Evolutionary conservation across 1,140 invertebrate species (phyloP), one percentile per base, ranked within the genome.

Genomic region (Cotesia glomerata): DNA sequence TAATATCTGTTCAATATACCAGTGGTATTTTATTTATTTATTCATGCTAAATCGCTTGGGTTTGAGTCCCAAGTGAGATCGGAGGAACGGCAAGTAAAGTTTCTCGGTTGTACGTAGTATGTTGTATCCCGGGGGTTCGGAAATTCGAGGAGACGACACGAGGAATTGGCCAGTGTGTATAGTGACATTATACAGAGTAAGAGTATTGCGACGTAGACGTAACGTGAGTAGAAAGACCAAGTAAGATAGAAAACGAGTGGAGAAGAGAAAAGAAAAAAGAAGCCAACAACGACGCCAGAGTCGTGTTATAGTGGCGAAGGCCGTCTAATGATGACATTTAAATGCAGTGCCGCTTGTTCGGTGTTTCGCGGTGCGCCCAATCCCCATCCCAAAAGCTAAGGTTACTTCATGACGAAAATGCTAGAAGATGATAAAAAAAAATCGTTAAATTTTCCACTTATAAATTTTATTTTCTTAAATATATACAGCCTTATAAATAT

Each of bases 241-340:
- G 34, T 36, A 34, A 64, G 62, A 14, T 14, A 39, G 36, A 45
- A 45, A 45, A 45, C 39, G 11, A 45, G 39, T 45, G 39, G 11
- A 9, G 39, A 45, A 45, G 5, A 39, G 69, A 8, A 68, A 72
- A 45, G 63, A 63, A 63, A 52, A 71, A 66, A 16, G 54, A 61
- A 16, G 68, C 4, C 63, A 56, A 69, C 14, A 71, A 69, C 59
- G 71, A 51, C 67, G 39, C 39, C 39, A 45, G 11, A 52, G 26
- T 79, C 73, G 76, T 75, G 77, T 77, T 76, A 77, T 72, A 73
- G 75, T 77, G 76, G 80, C 77, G 80, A 80, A 81, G 78, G 78
- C 83, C 69, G 81, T 80, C 82, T 85, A 87, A 87, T 87, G 85
- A 87, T 87, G 85, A 87, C 86, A 87, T 87, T 87, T 87, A 87